These are phyloP conservation scores for Enteromius afrohamiltoni DNA, from an alignment of 2,797 vertebrate genomes.

Conservation along the genomic window DNA sequence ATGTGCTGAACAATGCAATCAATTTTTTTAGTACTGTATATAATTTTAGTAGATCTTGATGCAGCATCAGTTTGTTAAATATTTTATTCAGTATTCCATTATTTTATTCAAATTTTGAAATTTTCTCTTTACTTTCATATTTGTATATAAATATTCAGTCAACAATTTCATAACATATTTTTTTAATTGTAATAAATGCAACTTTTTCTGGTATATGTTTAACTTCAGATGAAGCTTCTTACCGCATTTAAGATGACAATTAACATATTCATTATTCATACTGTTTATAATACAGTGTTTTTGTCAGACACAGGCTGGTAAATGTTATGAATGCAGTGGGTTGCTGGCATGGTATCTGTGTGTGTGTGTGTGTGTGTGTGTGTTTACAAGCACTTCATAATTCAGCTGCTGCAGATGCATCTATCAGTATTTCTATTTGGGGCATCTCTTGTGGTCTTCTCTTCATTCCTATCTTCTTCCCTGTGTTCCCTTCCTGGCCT, in stretches of 20 bases:
- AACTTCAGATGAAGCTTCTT: neutral
- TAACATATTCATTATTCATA: neutral
- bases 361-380: constrained; percentile 18
- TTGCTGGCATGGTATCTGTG: neutral
- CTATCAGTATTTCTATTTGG: constrained; percentile 53
- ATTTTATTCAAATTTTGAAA: neutral
- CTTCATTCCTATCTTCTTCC: constrained; percentile 39
- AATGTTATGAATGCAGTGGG: neutral
- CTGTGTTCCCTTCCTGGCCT: constrained; percentile 29
- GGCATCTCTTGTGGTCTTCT: constrained; percentile 32
- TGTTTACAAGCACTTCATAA: constrained; percentile 23
- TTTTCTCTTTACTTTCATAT: neutral
- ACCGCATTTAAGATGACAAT: neutral
- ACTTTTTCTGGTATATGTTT: neutral
- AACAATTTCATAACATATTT: neutral
- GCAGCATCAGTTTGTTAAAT: neutral
- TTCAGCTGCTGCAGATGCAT: constrained; percentile 51
- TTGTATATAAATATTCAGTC: neutral
- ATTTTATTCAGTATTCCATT: neutral
- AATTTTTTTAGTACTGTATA: neutral
- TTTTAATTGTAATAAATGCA: constrained; percentile 2
- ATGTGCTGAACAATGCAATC: neutral
- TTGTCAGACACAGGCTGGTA: constrained; percentile 5
- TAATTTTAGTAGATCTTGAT: neutral
- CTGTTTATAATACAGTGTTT: constrained; percentile 24